Conservation (phyloP, 2,888 invertebrate genomes). For the Asteroscopus sphinx region DNA sequence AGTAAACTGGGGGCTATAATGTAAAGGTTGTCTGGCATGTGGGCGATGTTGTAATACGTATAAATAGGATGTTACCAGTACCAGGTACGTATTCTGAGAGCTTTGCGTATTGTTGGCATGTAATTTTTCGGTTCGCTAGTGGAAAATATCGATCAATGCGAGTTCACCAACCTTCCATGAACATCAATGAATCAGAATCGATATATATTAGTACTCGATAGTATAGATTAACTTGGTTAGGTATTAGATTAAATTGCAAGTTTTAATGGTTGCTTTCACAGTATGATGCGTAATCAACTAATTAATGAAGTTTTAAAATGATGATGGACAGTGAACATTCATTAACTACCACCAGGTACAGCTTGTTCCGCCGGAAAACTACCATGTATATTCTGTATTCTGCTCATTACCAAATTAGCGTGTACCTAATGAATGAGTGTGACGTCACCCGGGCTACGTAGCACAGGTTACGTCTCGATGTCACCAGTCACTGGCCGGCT, state of each 20-base stretch:
- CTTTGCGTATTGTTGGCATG: conserved; percentile 21
- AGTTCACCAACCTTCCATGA: conserved; percentile 39
- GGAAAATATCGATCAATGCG: conserved; percentile 35
- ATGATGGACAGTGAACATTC: background rate
- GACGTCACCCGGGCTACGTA: conserved; percentile 46
- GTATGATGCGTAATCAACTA: background rate
- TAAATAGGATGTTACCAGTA: conserved; percentile 37
- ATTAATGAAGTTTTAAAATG: background rate
- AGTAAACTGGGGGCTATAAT: conserved; percentile 16
- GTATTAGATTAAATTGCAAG: conserved; percentile 8
- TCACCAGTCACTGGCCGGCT: conserved; percentile 63
- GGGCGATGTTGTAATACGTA: conserved; percentile 35
- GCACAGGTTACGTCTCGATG: conserved; percentile 59
- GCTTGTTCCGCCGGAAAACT: background rate
- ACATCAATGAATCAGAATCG: conserved; percentile 16
- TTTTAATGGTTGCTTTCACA: background rate
- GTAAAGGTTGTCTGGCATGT: conserved; percentile 45
- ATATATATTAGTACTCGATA: conserved; percentile 1
- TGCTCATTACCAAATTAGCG: conserved; percentile 3
- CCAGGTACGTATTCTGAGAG: conserved; percentile 7
- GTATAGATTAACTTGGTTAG: background rate
- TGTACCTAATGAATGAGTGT: conserved; percentile 32
- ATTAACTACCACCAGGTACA: too few relatives aligned
- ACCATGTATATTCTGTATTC: background rate
- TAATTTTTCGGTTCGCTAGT: conserved; percentile 45